A percentile compares a stretch with the other conserved stretches of the same genome.
phyloP scores from a whole-genome alignment of 1,140 invertebrate species.

The Pararge aegeria region DNA sequence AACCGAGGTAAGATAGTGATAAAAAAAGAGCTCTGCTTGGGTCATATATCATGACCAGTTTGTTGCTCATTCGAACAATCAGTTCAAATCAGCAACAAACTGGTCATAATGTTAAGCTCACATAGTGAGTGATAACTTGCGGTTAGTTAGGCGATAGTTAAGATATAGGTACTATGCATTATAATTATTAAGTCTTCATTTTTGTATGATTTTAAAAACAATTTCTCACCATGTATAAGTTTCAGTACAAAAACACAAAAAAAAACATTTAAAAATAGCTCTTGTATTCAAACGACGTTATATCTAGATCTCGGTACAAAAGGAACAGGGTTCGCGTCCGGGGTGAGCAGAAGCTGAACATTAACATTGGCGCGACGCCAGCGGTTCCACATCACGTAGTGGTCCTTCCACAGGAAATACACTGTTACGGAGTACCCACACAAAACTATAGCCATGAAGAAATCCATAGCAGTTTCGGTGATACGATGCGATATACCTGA shows the following conservation, averaged over 20 bases:
- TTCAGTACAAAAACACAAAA: not conserved
- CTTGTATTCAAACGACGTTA: slow-evolving; percentile 52
- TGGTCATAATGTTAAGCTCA: no score
- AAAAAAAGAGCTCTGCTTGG: no score
- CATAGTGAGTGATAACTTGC: no score
- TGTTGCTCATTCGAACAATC: no score
- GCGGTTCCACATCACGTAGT: slow-evolving; percentile 73
- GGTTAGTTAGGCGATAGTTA: no score
- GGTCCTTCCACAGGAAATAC: slow-evolving; percentile 75
- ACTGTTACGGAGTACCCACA: slow-evolving; percentile 72
- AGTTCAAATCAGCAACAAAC: no score
- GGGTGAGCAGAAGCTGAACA: slow-evolving; percentile 60
- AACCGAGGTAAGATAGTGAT: no score
- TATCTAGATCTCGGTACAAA: slow-evolving; percentile 67
- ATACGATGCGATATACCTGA: slow-evolving; percentile 68
- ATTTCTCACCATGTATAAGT: no score
- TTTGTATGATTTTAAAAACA: no score
- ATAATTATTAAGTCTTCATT: no score
- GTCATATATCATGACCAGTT: no score
- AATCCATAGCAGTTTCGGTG: slow-evolving; percentile 71
- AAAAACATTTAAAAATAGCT: slow-evolving; percentile 5
- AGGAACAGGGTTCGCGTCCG: slow-evolving; percentile 64
- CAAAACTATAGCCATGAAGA: slow-evolving; percentile 72
- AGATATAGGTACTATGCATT: no score
- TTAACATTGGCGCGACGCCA: slow-evolving; percentile 73